phyloP scores from a whole-genome alignment of 2,113 vertebrate genomes.

The Mormoops blainvillei region DNA sequence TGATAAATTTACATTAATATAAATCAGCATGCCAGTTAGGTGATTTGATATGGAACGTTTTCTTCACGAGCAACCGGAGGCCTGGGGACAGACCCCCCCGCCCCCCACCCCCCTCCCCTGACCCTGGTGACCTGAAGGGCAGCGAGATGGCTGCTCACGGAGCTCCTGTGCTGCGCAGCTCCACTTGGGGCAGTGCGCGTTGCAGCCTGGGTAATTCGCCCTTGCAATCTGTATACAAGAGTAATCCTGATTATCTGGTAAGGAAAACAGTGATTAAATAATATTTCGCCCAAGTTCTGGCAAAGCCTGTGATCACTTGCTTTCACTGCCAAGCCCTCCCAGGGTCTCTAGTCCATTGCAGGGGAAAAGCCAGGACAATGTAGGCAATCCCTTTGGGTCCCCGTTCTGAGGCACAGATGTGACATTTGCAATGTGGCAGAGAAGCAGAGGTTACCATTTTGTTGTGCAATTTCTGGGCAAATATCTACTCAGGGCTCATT shows the following conservation, averaged over 20 bases:
- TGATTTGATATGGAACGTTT: neutral
- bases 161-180: neutral
- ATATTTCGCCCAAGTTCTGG: neutral
- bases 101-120: no score
- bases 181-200: neutral
- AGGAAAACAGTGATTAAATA: neutral
- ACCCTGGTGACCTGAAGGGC: no score
- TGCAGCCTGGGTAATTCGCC: neutral
- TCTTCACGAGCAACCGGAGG: no score
- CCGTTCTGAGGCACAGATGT: neutral
- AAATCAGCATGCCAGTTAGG: neutral
- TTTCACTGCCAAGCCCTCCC: neutral
- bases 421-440: neutral
- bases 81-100: no score
- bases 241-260: neutral
- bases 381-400: neutral
- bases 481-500: rapidly evolving
- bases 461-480: neutral
- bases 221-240: neutral
- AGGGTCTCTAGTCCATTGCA: neutral
- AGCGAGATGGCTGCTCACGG: neutral
- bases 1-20: neutral
- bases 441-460: neutral
- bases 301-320: neutral
- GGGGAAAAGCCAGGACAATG: no score